Conservation (phyloP, 2,797 vertebrate genomes). For the Ispidina lecontei region DNA sequence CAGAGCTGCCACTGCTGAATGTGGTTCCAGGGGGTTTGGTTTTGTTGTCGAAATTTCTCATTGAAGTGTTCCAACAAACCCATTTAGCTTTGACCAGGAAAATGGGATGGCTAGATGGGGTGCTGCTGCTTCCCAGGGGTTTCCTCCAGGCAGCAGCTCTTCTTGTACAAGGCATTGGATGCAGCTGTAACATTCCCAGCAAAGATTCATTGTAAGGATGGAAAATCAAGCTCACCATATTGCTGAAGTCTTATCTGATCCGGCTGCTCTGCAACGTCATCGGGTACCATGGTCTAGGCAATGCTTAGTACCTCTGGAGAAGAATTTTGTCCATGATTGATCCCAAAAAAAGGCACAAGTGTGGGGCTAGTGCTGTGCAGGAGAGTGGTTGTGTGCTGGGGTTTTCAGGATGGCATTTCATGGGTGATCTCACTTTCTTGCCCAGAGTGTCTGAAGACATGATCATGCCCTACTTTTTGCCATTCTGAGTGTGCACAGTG, state of each 20-base stretch:
- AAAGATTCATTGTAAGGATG: background rate
- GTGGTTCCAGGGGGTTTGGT: background rate
- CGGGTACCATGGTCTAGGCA: rapidly evolving
- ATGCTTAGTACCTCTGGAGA: background rate
- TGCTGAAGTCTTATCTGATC: background rate
- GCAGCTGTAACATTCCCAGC: background rate
- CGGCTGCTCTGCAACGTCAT: rapidly evolving
- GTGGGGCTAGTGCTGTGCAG: background rate
- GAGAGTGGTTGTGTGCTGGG: rapidly evolving
- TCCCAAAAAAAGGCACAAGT: background rate
- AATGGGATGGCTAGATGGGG: background rate
- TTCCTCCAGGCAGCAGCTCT: background rate
- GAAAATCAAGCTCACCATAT: background rate
- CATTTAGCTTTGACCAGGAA: background rate
- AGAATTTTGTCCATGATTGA: background rate
- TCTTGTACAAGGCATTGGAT: background rate
- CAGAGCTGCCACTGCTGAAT: background rate
- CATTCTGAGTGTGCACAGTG: background rate
- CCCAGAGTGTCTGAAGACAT: background rate
- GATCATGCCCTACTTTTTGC: rapidly evolving
- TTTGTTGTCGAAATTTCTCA: constrained; percentile 1
- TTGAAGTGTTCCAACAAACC: background rate
- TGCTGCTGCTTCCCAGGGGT: background rate
- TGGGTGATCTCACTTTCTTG: background rate
- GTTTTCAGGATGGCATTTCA: background rate